Conservation (phyloP, 2,888 invertebrate genomes). For the Caenorhabditis japonica region DNA sequence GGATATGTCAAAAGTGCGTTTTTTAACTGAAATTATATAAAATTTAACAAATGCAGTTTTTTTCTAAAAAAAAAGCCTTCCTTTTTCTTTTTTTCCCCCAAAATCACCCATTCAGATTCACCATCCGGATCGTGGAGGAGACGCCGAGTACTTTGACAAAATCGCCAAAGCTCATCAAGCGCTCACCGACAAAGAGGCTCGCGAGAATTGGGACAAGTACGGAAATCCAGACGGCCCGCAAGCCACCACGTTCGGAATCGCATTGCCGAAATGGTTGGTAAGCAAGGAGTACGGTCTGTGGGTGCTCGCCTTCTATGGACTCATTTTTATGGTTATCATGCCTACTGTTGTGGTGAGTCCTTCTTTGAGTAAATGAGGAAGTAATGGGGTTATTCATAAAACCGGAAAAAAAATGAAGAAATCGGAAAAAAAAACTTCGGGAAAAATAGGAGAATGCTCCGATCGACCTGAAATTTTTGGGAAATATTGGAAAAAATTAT, state of each 20-base stretch:
- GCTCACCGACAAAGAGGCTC: constrained; percentile 95
- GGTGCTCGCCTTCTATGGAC: constrained; percentile 91
- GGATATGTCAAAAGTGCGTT: constrained; percentile 85
- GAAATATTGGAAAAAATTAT: too few species aligned
- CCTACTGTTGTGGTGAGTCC: constrained; percentile 81
- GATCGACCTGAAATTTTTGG: too few species aligned
- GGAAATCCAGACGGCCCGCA: constrained; percentile 99
- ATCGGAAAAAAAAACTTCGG: too few species aligned
- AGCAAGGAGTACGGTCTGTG: constrained; percentile 98
- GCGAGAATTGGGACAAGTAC: constrained; percentile 97
- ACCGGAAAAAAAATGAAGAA: too few species aligned
- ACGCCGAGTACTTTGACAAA: constrained; percentile 96
- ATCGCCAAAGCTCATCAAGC: constrained; percentile 88
- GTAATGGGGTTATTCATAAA: too few species aligned
- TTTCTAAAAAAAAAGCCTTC: not conserved
- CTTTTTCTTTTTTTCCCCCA: too few species aligned
- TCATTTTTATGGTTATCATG: constrained; percentile 97
- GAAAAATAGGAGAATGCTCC: too few species aligned
- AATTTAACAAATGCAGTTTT: too few species aligned
- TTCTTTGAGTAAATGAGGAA: not conserved
- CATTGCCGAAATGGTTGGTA: constrained; percentile 98
- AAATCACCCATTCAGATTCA: constrained; percentile 80
- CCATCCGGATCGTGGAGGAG: constrained; percentile 89
- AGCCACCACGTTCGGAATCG: constrained; percentile 99
- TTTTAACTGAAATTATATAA: not conserved